Base-by-base conservation (phyloP, 2,113 vertebrate genomes). In the Sminthopsis crassicaudata region DNA sequence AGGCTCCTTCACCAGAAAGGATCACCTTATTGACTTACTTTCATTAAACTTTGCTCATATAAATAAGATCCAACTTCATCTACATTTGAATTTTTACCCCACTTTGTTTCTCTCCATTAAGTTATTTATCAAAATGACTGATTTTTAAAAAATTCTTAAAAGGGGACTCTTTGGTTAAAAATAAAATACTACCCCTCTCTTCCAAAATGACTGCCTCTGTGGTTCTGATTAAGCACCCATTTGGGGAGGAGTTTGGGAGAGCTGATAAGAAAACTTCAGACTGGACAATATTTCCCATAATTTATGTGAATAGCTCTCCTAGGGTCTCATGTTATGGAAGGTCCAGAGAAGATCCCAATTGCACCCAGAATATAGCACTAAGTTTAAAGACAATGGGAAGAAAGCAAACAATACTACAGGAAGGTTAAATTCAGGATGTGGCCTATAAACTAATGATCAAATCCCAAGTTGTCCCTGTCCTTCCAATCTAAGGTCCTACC, bases 141-240 rank as follows among this genome's bases (percentile, higher is more conserved):
- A 27, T 93, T 95, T 89, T 48, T 9, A 42, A 91, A 53, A 19
- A 53, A 60, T 91, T 95, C 27, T 52, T 95, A 96, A 94, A 53
- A 11, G 46, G 60, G 95, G 55, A 95, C 52, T 97, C 96, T 98
- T 97, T 97, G 97, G 96, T 97, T 90, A 96, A 96, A 97, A 96
- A 95, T 50, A 92, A 96, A 97, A 90, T 95, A 50, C 26, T 84
- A 94, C 57, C 90, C 90, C 11, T 16, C 76, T 48, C 90, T 95
- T 96, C 96, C 84, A 92, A 96, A 97, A 94, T 67, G 51, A 93
- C 90, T 14, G 52, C 12, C 42, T 96, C 95, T 97, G 42, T 52
- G 54, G 92, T 95, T 88, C 3, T 55, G 88, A 53, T 92, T 94
- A 84, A 84, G 42, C 16, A 42, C 7, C 67, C 19, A 92, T 54